These are phyloP conservation scores for Probaryconus sp. DNA, from an alignment of 1,140 invertebrate genomes.

Conservation along the genomic window DNA sequence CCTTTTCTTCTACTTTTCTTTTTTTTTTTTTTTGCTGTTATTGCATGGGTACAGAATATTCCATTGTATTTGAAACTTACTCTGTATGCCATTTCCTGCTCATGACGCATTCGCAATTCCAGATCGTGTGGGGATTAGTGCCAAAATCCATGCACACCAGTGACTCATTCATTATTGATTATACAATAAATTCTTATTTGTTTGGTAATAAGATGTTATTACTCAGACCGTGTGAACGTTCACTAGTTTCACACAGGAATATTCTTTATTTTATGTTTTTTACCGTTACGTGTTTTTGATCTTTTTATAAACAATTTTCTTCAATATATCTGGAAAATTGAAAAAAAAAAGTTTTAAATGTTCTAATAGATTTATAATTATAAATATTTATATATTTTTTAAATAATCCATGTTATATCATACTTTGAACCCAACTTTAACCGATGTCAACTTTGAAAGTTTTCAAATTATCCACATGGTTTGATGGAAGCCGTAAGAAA, in stretches of 20 bases:
- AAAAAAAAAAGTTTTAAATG: too few species aligned
- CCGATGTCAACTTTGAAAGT: slow-evolving; percentile 27
- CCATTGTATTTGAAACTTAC: slow-evolving; percentile 12
- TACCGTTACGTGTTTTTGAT: too few species aligned
- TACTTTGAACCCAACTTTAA: slow-evolving; percentile 1
- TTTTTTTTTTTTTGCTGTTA: background rate
- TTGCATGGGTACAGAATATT: slow-evolving; percentile 1
- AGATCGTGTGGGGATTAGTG: slow-evolving; percentile 21
- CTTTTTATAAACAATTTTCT: too few species aligned
- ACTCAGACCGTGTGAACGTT: too few species aligned
- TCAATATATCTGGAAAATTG: too few species aligned
- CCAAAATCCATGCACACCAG: slow-evolving; percentile 15
- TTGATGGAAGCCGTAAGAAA: slow-evolving; percentile 31
- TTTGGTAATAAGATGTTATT: too few species aligned
- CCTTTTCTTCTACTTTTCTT: slow-evolving; percentile 12
- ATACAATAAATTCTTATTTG: slow-evolving; percentile 50
- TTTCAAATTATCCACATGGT: slow-evolving; percentile 25
- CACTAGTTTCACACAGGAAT: too few species aligned
- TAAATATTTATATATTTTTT: too few species aligned
- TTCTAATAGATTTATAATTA: too few species aligned
- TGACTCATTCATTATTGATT: slow-evolving; percentile 47
- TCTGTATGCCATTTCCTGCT: slow-evolving; percentile 6
- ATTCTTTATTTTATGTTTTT: too few species aligned
- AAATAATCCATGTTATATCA: too few species aligned
- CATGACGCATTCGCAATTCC: slow-evolving; percentile 10